Base-by-base conservation (phyloP, 64 coral and sea anemone genomes). In the Montipora capricornis region DNA sequence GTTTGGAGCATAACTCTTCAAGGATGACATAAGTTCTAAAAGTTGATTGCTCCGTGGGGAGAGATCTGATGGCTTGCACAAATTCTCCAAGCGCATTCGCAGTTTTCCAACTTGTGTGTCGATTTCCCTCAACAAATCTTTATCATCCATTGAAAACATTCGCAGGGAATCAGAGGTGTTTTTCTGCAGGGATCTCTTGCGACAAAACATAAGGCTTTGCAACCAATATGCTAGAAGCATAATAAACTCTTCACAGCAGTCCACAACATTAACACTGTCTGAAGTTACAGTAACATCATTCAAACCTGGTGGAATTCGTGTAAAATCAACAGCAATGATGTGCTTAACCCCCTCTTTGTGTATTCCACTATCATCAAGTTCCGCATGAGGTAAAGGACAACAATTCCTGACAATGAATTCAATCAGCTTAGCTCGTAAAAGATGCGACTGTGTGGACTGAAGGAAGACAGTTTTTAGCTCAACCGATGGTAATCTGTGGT, bases 171-270 rank as follows among this genome's bases (percentile, higher is more conserved):
- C 48, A 15, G 47, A 17, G 44, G 68, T 19, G 22, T 55, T 80
- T 90, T 75, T 83, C 66, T 84, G 80, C 45, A 95, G 88, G 68
- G 75, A 78, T 44, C 89, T 89, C 68, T 90, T 82, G 46, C 77
- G 88, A 22, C 50, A 51, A 52, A 89, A 95, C 11, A 95, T 26
- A 69, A 90, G 83, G 17, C 93, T 95, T 84, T 95, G 93, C 48
- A 95, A 50, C 58, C 62, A 68, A 79, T 95, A 95, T 13, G 93
- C 93, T 5, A 90, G 74, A 2, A 95, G 82, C 74, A 77, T 95
- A 47, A 95, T 45, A 78, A 95, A 95, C 53, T 90, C 93, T 77
- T 95, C 93, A 58, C 80, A 78, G 3, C 90, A 44, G 53, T 66
- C 51, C 62, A 80, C 37, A 20, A 4, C 47, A 67, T 70, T 57